phyloP scores from a whole-genome alignment of 2,113 vertebrate genomes.

The Asarcornis scutulata region DNA sequence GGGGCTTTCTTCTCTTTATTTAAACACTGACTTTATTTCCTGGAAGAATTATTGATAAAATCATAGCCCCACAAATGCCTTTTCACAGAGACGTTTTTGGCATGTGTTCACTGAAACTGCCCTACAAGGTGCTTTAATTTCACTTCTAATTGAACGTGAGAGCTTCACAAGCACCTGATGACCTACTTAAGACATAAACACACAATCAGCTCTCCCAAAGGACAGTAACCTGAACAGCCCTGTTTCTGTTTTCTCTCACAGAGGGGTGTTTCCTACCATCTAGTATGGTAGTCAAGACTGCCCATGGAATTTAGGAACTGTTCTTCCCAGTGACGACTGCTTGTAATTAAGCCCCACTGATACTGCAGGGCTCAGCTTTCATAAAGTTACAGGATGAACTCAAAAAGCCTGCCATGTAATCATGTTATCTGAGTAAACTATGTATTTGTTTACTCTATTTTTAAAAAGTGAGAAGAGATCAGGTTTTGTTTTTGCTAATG shows the following conservation, averaged over 20 bases:
- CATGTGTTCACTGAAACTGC: background rate
- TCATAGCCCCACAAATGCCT: background rate
- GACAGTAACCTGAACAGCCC: background rate
- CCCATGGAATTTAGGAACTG: background rate
- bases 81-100: background rate
- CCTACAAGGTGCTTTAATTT: background rate
- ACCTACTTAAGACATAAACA: background rate
- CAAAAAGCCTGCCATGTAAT: slow-evolving; percentile 1
- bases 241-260: background rate
- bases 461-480: slow-evolving; percentile 48
- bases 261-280: background rate
- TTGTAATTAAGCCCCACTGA: slow-evolving; percentile 30
- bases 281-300: background rate
- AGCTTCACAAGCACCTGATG: background rate
- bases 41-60: background rate
- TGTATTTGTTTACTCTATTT: slow-evolving; percentile 5
- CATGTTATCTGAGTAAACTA: slow-evolving; percentile 5
- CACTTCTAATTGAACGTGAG: background rate
- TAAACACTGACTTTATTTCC: background rate
- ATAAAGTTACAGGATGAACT: slow-evolving; percentile 22
- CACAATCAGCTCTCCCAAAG: background rate
- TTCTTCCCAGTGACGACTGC: background rate
- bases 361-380: background rate
- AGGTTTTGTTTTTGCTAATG: slow-evolving; percentile 21
- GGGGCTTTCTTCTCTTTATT: background rate